Conservation (phyloP, 2,797 vertebrate species). For the Acanthurus lineatus region DNA sequence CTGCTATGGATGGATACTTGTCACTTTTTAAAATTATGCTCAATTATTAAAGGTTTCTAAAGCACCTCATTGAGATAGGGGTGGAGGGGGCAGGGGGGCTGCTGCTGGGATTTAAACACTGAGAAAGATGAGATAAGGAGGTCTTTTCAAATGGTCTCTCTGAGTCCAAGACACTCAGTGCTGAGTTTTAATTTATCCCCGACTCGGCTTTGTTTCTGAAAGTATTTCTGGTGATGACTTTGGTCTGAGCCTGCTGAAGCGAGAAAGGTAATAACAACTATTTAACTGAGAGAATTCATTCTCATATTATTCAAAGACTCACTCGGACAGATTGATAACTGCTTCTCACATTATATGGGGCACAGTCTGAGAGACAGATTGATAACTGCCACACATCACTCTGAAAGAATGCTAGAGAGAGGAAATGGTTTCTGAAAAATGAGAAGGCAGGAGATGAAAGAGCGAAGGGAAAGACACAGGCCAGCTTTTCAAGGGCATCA, state of each 20-base stretch:
- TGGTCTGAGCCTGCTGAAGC: constrained; percentile 4
- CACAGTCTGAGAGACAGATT: constrained; percentile 21
- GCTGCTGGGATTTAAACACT: not conserved
- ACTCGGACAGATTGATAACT: constrained; percentile 37
- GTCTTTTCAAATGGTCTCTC: constrained; percentile 11
- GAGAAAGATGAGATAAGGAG: constrained; percentile 13
- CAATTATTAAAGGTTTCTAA: not conserved
- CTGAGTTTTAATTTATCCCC: constrained; percentile 17
- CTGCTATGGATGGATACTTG: not conserved
- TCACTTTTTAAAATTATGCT: not conserved
- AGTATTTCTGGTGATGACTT: constrained; percentile 16
- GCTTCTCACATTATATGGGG: constrained; percentile 29
- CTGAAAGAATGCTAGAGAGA: constrained; percentile 1
- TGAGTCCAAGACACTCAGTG: not conserved
- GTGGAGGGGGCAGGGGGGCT: not conserved
- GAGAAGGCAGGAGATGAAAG: not conserved
- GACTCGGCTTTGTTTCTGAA: constrained; percentile 9
- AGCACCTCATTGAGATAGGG: not conserved
- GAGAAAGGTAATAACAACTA: constrained; percentile 21
- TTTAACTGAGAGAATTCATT: constrained; percentile 15
- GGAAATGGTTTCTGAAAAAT: constrained; percentile 20
- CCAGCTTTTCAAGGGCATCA: no score
- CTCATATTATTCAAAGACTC: constrained; percentile 7
- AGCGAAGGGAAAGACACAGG: not conserved
- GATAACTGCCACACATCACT: constrained; percentile 21